Evolutionary conservation across 1,140 invertebrate genomes (phyloP), one percentile per base, ranked within the genome.

Genomic region (Drosophila kurseongensis): DNA sequence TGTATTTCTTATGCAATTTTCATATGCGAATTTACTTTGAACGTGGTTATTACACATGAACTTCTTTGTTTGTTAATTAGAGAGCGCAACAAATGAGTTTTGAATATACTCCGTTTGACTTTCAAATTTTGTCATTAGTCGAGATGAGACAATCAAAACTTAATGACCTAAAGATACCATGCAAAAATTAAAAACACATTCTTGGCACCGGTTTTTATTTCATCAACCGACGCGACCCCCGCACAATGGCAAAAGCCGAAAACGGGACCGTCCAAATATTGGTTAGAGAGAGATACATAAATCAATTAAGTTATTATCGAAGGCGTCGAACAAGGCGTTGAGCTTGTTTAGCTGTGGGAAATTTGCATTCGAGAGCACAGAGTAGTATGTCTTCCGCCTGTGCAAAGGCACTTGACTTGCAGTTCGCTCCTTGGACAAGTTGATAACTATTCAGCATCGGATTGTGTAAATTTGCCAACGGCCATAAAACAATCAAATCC

Each of bases 381-480:
- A 47, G 45, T 47, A 29, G 12, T 40, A 36, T 23, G 56, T 47
- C 66, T 69, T 68, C 63, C 63, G 63, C 27, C 54, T 59, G 67
- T 40, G 67, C 4, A 69, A 44, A 75, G 74, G 58, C 82, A 88
- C 82, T 86, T 86, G 83, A 79, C 63, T 60, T 50, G 45, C 23
- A 42, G 60, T 50, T 57, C 52, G 62, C 73, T 85, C 62, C 75
- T 54, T n/a, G 47, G 65, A 71, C 67, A 82, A 74, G 65, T 81
- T 85, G 83, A 81, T 81, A 85, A 81, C 73, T 68, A 66, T 86
- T 69, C 65, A 48, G 44, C 27, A 29, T 44, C 55, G 66, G 56
- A 80, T 86, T 86, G 83, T 86, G 83, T 73, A 86, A 86, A 86
- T 60, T 68, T 58, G 79, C 83, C 84, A 62, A 67, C 47, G 79